Evolutionary conservation across 2,797 vertebrate species (phyloP).

Genomic region (Notolepis coatsorum): DNA sequence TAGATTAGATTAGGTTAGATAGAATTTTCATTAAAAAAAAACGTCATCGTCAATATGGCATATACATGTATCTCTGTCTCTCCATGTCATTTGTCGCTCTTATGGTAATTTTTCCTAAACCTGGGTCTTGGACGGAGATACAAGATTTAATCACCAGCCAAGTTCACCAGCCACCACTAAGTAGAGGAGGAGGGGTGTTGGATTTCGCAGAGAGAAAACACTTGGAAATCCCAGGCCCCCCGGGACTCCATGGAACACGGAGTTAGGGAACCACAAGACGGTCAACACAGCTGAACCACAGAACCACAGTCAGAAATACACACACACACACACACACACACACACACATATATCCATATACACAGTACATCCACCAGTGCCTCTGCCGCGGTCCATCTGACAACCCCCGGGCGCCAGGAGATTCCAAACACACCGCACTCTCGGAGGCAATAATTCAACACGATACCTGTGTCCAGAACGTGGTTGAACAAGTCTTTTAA

Average conservation of each 20-base stretch:
- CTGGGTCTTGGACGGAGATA: constrained; percentile 17
- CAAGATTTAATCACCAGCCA: constrained; percentile 50
- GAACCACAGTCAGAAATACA: constrained; percentile 29
- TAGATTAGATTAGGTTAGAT: neutral
- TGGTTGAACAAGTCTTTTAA: constrained; percentile 47
- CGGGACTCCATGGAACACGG: constrained; percentile 62
- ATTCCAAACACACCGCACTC: constrained; percentile 44
- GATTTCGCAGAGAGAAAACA: constrained; percentile 62
- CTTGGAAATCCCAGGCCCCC: constrained; percentile 60
- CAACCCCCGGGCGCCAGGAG: constrained; percentile 31
- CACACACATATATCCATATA: constrained; percentile 24
- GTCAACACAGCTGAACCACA: constrained; percentile 71
- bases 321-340: constrained; percentile 20
- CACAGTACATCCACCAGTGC: constrained; percentile 22
- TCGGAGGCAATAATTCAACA: constrained; percentile 27
- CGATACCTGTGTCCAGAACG: constrained; percentile 41
- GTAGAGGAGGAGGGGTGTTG: constrained; percentile 40
- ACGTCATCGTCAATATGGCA: no score
- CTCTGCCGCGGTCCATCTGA: neutral
- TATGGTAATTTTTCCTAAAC: constrained; percentile 44
- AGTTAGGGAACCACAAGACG: constrained; percentile 70
- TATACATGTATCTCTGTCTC: no score
- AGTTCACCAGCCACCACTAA: constrained; percentile 33
- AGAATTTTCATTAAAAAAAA: no score
- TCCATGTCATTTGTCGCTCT: no score